phyloP scores from a whole-genome alignment of 1,140 invertebrate species.

The Drosophila sp. region DNA sequence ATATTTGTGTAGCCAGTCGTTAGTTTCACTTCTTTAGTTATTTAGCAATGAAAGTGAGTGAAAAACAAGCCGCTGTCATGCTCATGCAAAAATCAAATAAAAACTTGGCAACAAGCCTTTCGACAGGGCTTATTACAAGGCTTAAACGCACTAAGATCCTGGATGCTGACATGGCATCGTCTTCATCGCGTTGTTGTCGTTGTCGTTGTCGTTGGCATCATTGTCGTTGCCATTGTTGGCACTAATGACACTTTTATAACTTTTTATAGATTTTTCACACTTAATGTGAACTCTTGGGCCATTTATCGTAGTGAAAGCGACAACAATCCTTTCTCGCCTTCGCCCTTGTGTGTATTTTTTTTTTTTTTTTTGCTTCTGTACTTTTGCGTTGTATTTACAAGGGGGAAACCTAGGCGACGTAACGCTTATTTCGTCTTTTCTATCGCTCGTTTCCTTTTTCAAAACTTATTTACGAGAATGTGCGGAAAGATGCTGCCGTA shows the following conservation, averaged over 20 bases:
- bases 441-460: slow-evolving; percentile 41
- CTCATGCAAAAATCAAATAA: slow-evolving; percentile 24
- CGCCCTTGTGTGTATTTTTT: slow-evolving; percentile 16
- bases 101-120: slow-evolving; percentile 28
- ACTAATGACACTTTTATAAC: slow-evolving; percentile 82
- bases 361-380: slow-evolving; percentile 28
- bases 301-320: slow-evolving; percentile 67
- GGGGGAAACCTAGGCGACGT: slow-evolving; percentile 37
- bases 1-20: background rate
- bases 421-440: slow-evolving; percentile 52
- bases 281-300: slow-evolving; percentile 71
- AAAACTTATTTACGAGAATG: slow-evolving; percentile 75
- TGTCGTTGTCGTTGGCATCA: slow-evolving; percentile 29
- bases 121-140: slow-evolving; percentile 37
- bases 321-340: slow-evolving; percentile 60
- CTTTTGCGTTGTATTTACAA: slow-evolving; percentile 31
- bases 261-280: slow-evolving; percentile 80
- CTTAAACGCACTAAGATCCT: slow-evolving; percentile 44
- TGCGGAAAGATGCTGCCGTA: slow-evolving; percentile 62
- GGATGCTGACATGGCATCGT: slow-evolving; percentile 33
- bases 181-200: slow-evolving; percentile 36
- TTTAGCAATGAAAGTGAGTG: slow-evolving; percentile 22
- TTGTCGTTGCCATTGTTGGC: slow-evolving; percentile 63
- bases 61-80: slow-evolving; percentile 32
- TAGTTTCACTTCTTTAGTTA: slow-evolving; percentile 26